phyloP scores from a whole-genome alignment of 1,140 invertebrate species.

The Drosophila mauritiana region DNA sequence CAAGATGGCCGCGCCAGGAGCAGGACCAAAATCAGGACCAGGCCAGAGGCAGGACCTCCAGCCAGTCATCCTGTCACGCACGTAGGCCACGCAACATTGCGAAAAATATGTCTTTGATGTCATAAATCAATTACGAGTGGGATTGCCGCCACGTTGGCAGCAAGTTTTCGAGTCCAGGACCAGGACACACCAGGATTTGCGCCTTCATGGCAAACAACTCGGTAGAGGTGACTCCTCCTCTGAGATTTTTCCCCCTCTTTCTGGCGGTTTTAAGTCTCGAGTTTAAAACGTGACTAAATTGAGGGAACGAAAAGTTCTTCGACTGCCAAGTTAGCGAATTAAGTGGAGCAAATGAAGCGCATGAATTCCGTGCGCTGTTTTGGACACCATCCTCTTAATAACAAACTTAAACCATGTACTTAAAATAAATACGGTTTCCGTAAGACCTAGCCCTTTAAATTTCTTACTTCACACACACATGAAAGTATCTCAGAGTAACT shows the following conservation, averaged over 20 bases:
- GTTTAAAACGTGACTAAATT: conserved; percentile 75
- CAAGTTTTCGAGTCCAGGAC: conserved; percentile 7
- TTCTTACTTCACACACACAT: background rate
- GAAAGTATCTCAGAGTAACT: background rate
- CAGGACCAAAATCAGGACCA: conserved; percentile 38
- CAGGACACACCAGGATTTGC: conserved; percentile 44
- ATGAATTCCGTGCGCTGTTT: conserved; percentile 23
- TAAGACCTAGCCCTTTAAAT: too few relatives aligned
- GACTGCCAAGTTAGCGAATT: conserved; percentile 22
- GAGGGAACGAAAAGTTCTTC: conserved; percentile 9
- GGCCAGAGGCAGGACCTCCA: conserved; percentile 13
- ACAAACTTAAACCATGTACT: background rate
- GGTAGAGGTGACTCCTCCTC: conserved; percentile 40
- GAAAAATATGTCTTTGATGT: conserved; percentile 85
- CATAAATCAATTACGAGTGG: conserved; percentile 83
- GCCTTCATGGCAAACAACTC: conserved; percentile 73
- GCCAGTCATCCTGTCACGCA: conserved; percentile 77
- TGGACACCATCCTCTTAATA: background rate
- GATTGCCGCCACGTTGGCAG: conserved; percentile 51
- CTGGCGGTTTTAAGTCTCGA: conserved; percentile 46
- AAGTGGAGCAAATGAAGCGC: conserved; percentile 61
- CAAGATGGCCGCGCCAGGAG: conserved; percentile 64
- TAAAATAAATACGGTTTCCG: too few relatives aligned
- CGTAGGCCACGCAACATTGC: conserved; percentile 84
- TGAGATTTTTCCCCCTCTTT: background rate